phyloP scores from a whole-genome alignment of 2,797 vertebrate genomes.

The Malacoraja senta region DNA sequence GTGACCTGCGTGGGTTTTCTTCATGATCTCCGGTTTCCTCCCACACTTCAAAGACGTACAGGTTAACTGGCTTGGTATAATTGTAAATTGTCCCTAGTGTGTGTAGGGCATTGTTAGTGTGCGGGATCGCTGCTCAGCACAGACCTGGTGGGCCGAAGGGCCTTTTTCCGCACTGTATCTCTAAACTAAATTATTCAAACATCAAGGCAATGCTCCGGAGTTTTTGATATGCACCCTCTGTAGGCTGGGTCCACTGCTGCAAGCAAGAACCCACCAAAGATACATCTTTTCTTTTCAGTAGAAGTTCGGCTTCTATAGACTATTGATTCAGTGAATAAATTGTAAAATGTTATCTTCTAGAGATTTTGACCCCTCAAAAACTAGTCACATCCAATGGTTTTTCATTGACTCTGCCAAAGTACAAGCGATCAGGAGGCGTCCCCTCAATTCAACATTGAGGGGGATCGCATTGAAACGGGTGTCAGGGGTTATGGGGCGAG shows the following conservation, averaged over 20 bases:
- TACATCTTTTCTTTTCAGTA: neutral
- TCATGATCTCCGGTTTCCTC: no score
- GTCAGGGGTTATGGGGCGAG: no score
- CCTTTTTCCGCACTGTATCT: no score
- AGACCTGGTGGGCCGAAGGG: no score
- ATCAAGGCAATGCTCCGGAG: neutral
- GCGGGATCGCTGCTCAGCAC: no score
- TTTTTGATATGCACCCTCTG: neutral
- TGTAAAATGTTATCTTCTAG: neutral
- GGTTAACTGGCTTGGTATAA: no score
- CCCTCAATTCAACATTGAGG: no score
- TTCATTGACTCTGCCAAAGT: neutral
- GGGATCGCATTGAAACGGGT: no score
- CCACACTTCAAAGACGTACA: no score
- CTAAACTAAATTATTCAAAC: neutral
- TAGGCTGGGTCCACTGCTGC: neutral
- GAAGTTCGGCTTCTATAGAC: neutral
- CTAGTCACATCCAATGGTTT: neutral
- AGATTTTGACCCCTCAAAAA: neutral
- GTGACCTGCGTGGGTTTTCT: no score
- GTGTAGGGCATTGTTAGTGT: no score
- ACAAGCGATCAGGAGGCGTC: neutral
- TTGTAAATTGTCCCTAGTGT: no score
- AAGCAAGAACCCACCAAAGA: neutral
- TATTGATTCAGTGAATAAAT: neutral